phyloP scores from a whole-genome alignment of 2,797 vertebrate genomes.

The Echiichthys vipera region DNA sequence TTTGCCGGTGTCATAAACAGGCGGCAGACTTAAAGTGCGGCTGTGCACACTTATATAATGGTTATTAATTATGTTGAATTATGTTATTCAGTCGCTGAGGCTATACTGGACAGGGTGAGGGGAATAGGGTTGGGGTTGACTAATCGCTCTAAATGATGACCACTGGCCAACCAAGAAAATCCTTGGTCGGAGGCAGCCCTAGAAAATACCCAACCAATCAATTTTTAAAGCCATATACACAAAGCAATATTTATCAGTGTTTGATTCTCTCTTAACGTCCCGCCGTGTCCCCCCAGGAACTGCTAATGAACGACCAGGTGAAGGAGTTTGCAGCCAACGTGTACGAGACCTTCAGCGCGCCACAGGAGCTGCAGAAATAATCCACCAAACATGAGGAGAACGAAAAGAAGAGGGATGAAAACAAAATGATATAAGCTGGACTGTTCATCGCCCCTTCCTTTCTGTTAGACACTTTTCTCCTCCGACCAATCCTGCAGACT shows the following conservation, averaged over 20 bases:
- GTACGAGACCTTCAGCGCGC: constrained; percentile 94
- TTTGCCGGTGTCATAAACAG: too few species aligned
- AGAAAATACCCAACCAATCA: neutral
- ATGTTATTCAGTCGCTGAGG: too few species aligned
- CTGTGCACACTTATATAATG: too few species aligned
- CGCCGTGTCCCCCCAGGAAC: constrained; percentile 85
- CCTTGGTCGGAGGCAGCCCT: too few species aligned
- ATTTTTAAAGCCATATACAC: neutral
- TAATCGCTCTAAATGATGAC: too few species aligned
- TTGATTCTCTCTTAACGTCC: too few species aligned
- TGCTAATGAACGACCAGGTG: constrained; percentile 95
- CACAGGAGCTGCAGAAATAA: constrained; percentile 76
- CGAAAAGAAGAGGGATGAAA: neutral
- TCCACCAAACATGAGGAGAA: neutral
- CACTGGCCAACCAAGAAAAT: too few species aligned
- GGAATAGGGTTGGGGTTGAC: too few species aligned
- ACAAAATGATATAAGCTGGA: neutral
- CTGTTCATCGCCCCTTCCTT: neutral
- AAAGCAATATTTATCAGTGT: too few species aligned
- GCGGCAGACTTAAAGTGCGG: too few species aligned
- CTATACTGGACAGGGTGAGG: too few species aligned
- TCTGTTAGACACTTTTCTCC: constrained; percentile 5
- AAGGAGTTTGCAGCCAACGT: constrained; percentile 97
- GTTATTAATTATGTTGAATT: too few species aligned
- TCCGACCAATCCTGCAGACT: neutral